Evolutionary conservation across 2,113 vertebrate species (phyloP), one percentile per base, ranked within the genome.

Genomic region (Forbesichthys papilliferus): DNA sequence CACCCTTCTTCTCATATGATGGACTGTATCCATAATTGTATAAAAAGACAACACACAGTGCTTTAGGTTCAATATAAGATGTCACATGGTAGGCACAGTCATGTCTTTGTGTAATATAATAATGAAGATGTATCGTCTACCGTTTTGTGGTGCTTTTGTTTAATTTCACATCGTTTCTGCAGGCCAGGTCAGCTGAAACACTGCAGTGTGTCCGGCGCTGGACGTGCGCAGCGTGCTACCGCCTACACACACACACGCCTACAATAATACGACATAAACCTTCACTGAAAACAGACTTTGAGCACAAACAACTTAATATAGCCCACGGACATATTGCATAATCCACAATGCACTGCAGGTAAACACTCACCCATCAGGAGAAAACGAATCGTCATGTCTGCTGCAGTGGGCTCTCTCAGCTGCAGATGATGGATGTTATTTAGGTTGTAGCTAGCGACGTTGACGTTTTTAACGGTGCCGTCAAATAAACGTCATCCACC

Each of bases 371-470:
- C 91, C 14, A 88, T 14, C 13, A 93, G 80, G 13, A 92, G 86
- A 64, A 83, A 55, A 68, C 92, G 89, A 3, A 74, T 34, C 92
- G 93, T 13, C 93, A 95, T 78, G 93, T 75, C 82, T 81, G 94
- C 0, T 90, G 93, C 84, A 94, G 91, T 72, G 90, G 90, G 83
- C 93, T 90, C 0, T 7, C 87, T 66, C 9, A 81, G 73, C 12
- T 93, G 36, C 36, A 42, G 89, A 10, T 12, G 13, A 36, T 9
- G 53, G 62, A 10, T 53, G 58, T 52, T 59, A 1, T 20, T 6
- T 42, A 11, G 60, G 11, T 62, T n/a, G 53, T n/a, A 46, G 69
- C 55, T 18, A 63, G 66, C 16, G 77, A 46, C 63, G 78, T 66
- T 74, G 47, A 53, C 57, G 59, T 62, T 7, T 48, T 56, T 13